These are phyloP conservation scores for Furnarius figulus DNA, from an alignment of 2,113 vertebrate species.

Conservation along the genomic window DNA sequence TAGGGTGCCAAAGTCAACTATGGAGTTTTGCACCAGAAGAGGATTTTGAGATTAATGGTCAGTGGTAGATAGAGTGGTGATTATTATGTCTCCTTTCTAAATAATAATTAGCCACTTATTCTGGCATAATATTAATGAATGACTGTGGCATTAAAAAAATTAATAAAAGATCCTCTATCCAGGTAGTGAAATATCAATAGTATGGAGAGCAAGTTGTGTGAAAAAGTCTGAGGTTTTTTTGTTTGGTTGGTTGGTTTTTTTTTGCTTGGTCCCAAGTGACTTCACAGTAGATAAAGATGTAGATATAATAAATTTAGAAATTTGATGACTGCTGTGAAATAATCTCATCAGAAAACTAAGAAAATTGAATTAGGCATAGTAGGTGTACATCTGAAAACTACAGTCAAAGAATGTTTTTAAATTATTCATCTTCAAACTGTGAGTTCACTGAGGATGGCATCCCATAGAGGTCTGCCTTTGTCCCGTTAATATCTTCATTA, in stretches of 20 bases:
- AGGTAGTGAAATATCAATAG: no score
- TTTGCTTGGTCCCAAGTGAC: neutral
- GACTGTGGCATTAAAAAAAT: no score
- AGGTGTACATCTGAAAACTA: neutral
- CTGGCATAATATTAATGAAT: no score
- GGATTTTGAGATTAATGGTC: no score
- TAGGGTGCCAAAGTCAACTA: neutral
- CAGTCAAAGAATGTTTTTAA: neutral
- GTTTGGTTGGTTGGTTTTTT: no score
- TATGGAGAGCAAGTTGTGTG: no score
- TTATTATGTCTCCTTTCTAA: no score
- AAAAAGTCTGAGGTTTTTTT: neutral
- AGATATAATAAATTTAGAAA: neutral
- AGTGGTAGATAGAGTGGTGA: no score
- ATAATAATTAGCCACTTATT: no score
- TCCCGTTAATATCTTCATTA: neutral
- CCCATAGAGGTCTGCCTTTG: neutral
- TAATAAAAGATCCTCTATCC: no score
- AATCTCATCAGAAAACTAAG: neutral
- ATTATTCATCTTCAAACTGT: neutral
- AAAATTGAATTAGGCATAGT: neutral
- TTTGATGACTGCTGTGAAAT: neutral
- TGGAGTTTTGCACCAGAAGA: no score
- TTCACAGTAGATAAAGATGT: fast-evolving
- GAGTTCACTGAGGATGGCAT: neutral